These are phyloP conservation scores for Morone saxatilis DNA, from an alignment of 2,113 vertebrate species.

Conservation along the genomic window DNA sequence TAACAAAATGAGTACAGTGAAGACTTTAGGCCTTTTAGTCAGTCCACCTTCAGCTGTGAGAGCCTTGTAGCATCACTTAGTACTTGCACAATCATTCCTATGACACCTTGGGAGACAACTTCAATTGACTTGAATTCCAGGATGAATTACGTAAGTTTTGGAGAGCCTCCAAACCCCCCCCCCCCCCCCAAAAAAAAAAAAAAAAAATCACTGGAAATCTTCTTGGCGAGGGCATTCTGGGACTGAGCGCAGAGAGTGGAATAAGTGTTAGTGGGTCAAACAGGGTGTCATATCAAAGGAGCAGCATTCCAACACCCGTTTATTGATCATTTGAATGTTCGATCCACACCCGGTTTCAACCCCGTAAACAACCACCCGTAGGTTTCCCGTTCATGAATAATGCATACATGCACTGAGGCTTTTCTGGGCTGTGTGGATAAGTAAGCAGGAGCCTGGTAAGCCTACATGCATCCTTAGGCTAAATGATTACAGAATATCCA, in stretches of 20 bases:
- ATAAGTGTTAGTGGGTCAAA: slow-evolving; percentile 68
- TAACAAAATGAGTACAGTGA: slow-evolving; percentile 20
- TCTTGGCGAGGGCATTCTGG: slow-evolving; percentile 37
- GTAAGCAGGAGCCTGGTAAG: slow-evolving; percentile 44
- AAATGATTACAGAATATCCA: slow-evolving; percentile 65
- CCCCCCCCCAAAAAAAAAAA: background rate
- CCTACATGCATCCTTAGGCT: slow-evolving; percentile 59
- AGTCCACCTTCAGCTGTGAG: slow-evolving; percentile 10
- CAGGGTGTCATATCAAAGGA: slow-evolving; percentile 35
- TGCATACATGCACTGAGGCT: slow-evolving; percentile 31
- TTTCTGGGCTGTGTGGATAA: slow-evolving; percentile 58
- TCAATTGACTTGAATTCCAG: slow-evolving; percentile 21
- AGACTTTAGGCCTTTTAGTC: background rate
- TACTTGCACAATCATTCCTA: slow-evolving; percentile 5
- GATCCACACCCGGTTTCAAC: slow-evolving; percentile 45
- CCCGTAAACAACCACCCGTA: slow-evolving; percentile 29
- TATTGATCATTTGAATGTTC: slow-evolving; percentile 33
- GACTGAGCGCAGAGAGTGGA: background rate
- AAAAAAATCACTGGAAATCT: slow-evolving; percentile 44
- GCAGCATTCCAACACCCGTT: slow-evolving; percentile 37
- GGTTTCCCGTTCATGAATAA: slow-evolving; percentile 54
- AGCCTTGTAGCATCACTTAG: slow-evolving; percentile 4
- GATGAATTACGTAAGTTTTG: background rate
- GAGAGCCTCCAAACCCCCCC: slow-evolving; percentile 4
- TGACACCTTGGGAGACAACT: background rate